A percentile compares a stretch with the other conserved stretches of the same genome.
Evolutionary conservation across 2,797 vertebrate species (phyloP).

Genomic region (Gymnodraco acuticeps): DNA sequence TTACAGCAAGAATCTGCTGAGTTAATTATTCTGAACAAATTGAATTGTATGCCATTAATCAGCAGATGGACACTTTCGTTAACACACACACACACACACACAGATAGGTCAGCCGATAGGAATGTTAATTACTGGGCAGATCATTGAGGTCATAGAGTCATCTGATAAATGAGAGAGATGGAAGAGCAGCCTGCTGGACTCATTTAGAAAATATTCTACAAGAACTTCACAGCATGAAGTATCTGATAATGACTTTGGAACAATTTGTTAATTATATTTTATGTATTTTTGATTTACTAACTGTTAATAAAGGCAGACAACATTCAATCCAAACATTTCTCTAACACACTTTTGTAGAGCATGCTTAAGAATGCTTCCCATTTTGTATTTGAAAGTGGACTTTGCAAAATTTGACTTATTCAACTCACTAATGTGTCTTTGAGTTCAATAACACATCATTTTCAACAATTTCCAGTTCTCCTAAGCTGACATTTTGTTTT

Average conservation of each 20-base stretch:
- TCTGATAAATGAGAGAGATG: constrained; percentile 55
- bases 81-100: constrained; percentile 58
- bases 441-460: background rate
- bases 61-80: constrained; percentile 74
- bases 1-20: constrained; percentile 77
- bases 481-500: background rate
- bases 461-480: background rate
- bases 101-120: constrained; percentile 62
- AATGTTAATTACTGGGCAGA: constrained; percentile 72
- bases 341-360: background rate
- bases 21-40: constrained; percentile 82
- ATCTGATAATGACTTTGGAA: constrained; percentile 8
- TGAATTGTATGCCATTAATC: constrained; percentile 81
- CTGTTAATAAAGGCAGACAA: background rate
- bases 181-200: constrained; percentile 24
- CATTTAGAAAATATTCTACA: constrained; percentile 25
- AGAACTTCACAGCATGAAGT: constrained; percentile 13
- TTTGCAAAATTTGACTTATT: background rate
- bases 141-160: constrained; percentile 64
- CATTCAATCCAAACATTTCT: background rate
- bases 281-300: background rate
- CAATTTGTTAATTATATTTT: background rate
- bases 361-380: background rate
- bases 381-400: constrained; percentile 1
- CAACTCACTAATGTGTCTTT: background rate